Evolutionary conservation across 2,113 vertebrate genomes (phyloP), one percentile per base, ranked within the genome.

Genomic region (Orycteropus afer): DNA sequence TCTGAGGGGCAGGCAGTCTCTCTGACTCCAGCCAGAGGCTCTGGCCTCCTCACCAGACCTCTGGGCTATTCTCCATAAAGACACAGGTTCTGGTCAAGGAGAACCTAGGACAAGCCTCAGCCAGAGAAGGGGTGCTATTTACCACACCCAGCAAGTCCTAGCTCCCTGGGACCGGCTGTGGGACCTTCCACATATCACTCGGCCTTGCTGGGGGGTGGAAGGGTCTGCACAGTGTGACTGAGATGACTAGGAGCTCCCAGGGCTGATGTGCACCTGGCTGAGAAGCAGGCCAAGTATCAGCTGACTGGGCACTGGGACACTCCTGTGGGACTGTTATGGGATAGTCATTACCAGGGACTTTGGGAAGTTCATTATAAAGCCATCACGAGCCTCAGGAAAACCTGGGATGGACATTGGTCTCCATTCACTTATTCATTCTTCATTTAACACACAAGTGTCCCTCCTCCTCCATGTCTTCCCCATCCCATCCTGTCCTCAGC

Each of bases 261-360:
- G 23, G 32, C 5, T 1, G 13, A 45, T 51, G 27, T 12, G 53
- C 22, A 2, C 22, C 0, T 82, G 53, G 79, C 42, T 12, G 27
- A 51, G 49, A 23, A 47, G 73, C 29, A 29, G 37, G 23, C 45
- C 13, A 42, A 34, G n/a, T 25, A 22, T 27, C 42, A 81, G 42
- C 51, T 6, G 5, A 18, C n/a, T 6, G 2, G 11, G 65, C 0
- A 1, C 32, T 17, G 0, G 53, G 29, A 57, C 27, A 1, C 61
- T 65, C 61, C 32, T 32, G 17, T 32, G n/a, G n/a, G 69, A 27
- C 40, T 37, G 17, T 23, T 37, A 71, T 40, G 37, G 69, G 32
- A 17, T 3, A 0, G 3, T 49, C 37, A 5, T 2, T 11, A 40
- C 20, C 8, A 22, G 40, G 42, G n/a, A 34, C 6, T 20, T 32